These are phyloP conservation scores for Ceriagrion tenellum DNA, from an alignment of 2,888 invertebrate species.

Conservation along the genomic window DNA sequence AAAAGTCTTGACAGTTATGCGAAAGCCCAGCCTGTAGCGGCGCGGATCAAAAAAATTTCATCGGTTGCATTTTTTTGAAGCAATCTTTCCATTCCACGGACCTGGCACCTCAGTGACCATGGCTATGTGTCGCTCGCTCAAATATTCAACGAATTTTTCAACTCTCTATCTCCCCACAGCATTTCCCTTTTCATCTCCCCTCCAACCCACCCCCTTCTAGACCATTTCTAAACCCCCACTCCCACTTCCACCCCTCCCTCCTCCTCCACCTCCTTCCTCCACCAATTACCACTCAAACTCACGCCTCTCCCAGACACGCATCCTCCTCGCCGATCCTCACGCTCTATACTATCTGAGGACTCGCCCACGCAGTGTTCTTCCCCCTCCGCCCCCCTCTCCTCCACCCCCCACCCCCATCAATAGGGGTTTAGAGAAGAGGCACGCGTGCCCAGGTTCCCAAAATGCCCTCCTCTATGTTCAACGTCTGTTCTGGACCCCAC, in stretches of 20 bases:
- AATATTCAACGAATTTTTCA: background rate
- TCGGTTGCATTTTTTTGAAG: too few species aligned
- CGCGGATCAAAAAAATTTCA: too few species aligned
- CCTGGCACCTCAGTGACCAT: too few species aligned
- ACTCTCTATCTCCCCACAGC: background rate
- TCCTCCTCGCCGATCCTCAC: background rate
- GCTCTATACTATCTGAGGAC: background rate
- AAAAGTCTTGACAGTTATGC: too few species aligned
- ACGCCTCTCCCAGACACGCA: background rate
- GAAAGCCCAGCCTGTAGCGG: too few species aligned
- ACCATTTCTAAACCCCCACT: background rate
- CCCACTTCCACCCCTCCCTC: background rate
- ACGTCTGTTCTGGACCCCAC: too few species aligned
- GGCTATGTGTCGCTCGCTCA: too few species aligned
- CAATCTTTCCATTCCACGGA: too few species aligned
- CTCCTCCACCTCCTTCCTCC: background rate
- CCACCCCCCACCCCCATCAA: background rate
- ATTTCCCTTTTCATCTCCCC: background rate
- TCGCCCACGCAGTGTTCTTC: background rate
- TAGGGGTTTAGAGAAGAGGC: background rate
- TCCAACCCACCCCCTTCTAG: background rate
- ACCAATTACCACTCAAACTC: background rate
- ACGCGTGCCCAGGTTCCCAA: background rate
- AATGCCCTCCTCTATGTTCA: too few species aligned
- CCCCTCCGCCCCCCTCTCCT: too few species aligned